Evolutionary conservation across 2,113 vertebrate species (phyloP).

Genomic region (Ceuthmochares aereus): DNA sequence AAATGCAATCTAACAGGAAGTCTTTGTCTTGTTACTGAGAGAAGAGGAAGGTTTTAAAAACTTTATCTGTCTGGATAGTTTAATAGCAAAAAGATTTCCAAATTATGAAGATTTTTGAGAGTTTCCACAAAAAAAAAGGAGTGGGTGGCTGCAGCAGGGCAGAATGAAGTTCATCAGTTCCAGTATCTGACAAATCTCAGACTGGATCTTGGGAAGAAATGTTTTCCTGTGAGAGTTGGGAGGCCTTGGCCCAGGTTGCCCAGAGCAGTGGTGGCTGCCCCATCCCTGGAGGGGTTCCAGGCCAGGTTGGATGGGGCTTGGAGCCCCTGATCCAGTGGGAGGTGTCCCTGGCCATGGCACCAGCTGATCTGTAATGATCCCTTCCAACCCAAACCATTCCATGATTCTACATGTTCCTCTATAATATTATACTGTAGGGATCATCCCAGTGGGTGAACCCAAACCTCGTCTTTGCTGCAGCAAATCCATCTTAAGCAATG

Average conservation of each 20-base stretch:
- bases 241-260: too few relatives aligned
- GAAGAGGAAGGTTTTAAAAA: neutral
- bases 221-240: too few relatives aligned
- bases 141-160: neutral
- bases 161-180: neutral
- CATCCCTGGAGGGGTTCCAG: too few relatives aligned
- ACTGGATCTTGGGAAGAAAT: too few relatives aligned
- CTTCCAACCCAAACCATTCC: too few relatives aligned
- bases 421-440: neutral
- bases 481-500: neutral
- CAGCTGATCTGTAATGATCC: too few relatives aligned
- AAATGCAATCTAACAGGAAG: neutral
- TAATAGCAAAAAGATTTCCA: neutral
- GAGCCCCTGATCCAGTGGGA: too few relatives aligned
- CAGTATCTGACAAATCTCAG: neutral
- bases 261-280: too few relatives aligned
- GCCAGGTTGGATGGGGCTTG: too few relatives aligned
- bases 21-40: neutral
- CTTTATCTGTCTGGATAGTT: neutral
- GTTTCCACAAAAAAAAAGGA: neutral
- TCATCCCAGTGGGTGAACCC: neutral
- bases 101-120: neutral
- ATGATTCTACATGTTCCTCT: too few relatives aligned
- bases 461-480: neutral
- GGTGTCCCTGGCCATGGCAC: too few relatives aligned